A percentile compares a stretch with the other conserved stretches of the same genome.
Conservation (phyloP, 2,888 invertebrate genomes). For the Timema cristinae region DNA sequence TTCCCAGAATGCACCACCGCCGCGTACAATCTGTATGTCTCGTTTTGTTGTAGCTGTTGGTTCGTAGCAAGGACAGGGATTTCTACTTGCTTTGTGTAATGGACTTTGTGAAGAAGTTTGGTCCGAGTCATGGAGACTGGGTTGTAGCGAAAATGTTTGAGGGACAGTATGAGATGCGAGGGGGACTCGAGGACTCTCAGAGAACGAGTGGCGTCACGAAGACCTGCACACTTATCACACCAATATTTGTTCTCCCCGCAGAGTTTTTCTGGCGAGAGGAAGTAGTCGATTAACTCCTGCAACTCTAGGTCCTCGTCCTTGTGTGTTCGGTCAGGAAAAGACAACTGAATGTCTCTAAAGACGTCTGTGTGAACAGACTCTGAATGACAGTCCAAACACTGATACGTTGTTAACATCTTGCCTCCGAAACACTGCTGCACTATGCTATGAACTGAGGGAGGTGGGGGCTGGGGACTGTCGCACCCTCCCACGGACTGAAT, state of each 20-base stretch:
- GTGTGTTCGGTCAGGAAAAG: slow-evolving; percentile 53
- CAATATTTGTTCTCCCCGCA: slow-evolving; percentile 78
- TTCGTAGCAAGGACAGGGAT: slow-evolving; percentile 40
- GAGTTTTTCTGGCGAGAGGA: slow-evolving; percentile 70
- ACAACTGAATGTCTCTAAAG: slow-evolving; percentile 75
- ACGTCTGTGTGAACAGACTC: slow-evolving; percentile 70
- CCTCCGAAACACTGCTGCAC: slow-evolving; percentile 72
- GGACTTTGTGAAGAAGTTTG: slow-evolving; percentile 70
- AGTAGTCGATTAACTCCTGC: slow-evolving; percentile 73
- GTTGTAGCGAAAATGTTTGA: slow-evolving; percentile 76
- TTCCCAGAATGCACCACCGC: slow-evolving; percentile 81
- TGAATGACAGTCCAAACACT: slow-evolving; percentile 67
- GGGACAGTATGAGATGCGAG: slow-evolving; percentile 70
- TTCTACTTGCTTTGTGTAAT: slow-evolving; percentile 54
- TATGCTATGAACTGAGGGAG: background rate
- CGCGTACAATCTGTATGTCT: slow-evolving; percentile 66
- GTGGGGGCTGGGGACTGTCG: slow-evolving; percentile 28
- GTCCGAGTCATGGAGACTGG: slow-evolving; percentile 67
- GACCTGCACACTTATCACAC: slow-evolving; percentile 68
- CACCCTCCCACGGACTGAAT: slow-evolving; percentile 46
- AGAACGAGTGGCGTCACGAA: slow-evolving; percentile 72
- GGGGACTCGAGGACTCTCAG: slow-evolving; percentile 69
- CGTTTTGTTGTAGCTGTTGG: background rate
- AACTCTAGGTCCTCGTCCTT: slow-evolving; percentile 40
- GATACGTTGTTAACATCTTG: slow-evolving; percentile 66